Evolutionary conservation across 2,888 invertebrate species (phyloP), one percentile per base, ranked within the genome.

Genomic region (Pseudococcus longispinus): DNA sequence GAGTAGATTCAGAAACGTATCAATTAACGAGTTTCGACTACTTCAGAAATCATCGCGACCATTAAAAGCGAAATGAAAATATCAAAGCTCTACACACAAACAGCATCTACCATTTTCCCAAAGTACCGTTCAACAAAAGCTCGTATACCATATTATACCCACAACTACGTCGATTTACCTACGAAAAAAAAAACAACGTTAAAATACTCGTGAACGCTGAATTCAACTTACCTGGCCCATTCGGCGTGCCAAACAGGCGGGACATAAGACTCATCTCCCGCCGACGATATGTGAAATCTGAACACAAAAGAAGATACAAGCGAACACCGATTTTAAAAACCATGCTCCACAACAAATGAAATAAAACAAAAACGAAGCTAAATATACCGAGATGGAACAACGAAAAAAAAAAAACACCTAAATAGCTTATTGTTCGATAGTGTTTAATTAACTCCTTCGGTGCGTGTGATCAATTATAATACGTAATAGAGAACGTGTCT

Each of bases 221-320:
- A 84, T 84, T 42, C 42, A 65, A 85, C 94, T 93, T 93, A 94
- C 94, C 93, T 92, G 90, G 92, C 91, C 91, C 92, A 93, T 91
- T 93, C 93, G 90, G 92, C 92, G 90, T 93, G 93, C 93, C 93
- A 93, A 91, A 93, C 92, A 90, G 93, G 91, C 90, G 91, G 90
- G 89, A 89, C 88, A 88, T 91, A 88, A 87, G 88, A 88, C 86
- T 88, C 88, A 85, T 88, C 89, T 65, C 89, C 89, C 87, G 89
- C 89, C 87, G 89, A 89, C 88, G 89, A 89, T 88, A 89, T 89
- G 89, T 89, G 89, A 89, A 89, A 89, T 89, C 89, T 89, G 89
- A 89, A 88, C 88, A 88, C 86, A 86, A 77, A 80, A 74, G 74
- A 85, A 85, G 65, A 80, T 42, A 42, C 89, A 86, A 83, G 87